Percentiles rank a stretch among this genome's conserved stretches.
These are phyloP conservation scores for Scaptomyza pallida DNA, from an alignment of 1,140 invertebrate genomes.

Conservation along the genomic window DNA sequence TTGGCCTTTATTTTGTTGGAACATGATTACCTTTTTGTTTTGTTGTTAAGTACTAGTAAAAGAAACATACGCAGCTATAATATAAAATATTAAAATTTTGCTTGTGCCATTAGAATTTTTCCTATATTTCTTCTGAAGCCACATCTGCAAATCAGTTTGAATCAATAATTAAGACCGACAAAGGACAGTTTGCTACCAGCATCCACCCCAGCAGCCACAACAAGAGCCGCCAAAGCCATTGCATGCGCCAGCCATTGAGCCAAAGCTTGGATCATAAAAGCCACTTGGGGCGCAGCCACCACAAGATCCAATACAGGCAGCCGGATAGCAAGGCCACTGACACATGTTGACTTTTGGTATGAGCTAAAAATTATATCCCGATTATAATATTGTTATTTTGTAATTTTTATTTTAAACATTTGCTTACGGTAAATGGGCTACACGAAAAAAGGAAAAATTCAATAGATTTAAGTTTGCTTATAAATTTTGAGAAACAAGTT, in stretches of 20 bases:
- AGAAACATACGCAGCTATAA: not conserved
- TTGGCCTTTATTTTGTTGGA: not conserved
- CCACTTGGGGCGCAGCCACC: constrained; percentile 24
- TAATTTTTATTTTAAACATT: no score
- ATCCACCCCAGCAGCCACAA: constrained; percentile 12
- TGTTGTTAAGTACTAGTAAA: not conserved
- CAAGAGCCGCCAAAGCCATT: constrained; percentile 4
- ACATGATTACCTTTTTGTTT: not conserved
- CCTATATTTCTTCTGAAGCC: constrained; percentile 37
- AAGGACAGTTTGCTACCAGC: not conserved
- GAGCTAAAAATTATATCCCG: constrained; percentile 8
- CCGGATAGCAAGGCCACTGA: constrained; percentile 25
- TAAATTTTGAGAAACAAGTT: constrained; percentile 7
- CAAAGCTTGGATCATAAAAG: constrained; percentile 30
- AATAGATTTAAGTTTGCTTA: constrained; percentile 8
- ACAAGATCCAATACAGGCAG: constrained; percentile 25
- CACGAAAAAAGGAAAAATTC: constrained; percentile 41
- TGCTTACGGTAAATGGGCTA: constrained; percentile 14
- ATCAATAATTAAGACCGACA: not conserved
- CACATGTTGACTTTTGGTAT: constrained; percentile 19
- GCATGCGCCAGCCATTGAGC: not conserved
- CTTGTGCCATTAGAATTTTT: constrained; percentile 6
- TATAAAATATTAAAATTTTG: no score
- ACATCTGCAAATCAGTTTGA: not conserved
- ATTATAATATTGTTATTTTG: not conserved